Base-by-base conservation (phyloP, 2,888 invertebrate species). In the Leptinotarsa peninsularis region DNA sequence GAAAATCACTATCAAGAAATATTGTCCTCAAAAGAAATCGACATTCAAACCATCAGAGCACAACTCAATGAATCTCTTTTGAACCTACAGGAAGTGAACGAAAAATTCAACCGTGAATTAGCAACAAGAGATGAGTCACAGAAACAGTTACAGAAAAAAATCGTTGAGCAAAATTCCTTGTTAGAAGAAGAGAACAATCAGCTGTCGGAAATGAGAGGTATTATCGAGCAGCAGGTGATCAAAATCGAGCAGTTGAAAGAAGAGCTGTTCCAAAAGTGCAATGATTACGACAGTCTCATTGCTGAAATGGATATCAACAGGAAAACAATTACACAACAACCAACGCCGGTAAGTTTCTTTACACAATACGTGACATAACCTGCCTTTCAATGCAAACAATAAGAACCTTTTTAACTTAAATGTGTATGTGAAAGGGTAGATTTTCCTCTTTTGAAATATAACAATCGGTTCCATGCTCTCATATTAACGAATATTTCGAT, bases 221-320 rank as follows among this genome's bases (percentile, higher is more conserved):
- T 91, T 0, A 88, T 95, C 69, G 93, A 93, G 83, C 91, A 90
- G 69, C 94, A 94, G 85, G 93, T 94, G 82, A 87, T 93, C 73
- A 94, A 94, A 87, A 93, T 95, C 80, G 93, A 94, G 7, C 91
- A 93, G 7, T 85, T 94, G 5, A 94, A 94, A 83, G 92, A 93
- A 79, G 92, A 94, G 83, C 88, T 94, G 76, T 91, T 89, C 68
- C 90, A 91, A 72, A 91, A 91, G 72, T 90, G 90, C 67, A 91
- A 90, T 14, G 92, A 92, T 81, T 91, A 91, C 78, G 92, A 92
- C 80, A 86, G 87, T 23, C 78, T 88, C 66, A 84, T 88, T 27
- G 88, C 88, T 13, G 87, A 88, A 83, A 82, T 88, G 78, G 87
- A 88, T 73, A 84, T 87, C 10, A 79, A 81, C 49, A 77, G 82